A percentile compares a stretch with the other conserved stretches of the same genome.
Evolutionary conservation across 2,113 vertebrate genomes (phyloP).

Genomic region (Dipodomys ordii): DNA sequence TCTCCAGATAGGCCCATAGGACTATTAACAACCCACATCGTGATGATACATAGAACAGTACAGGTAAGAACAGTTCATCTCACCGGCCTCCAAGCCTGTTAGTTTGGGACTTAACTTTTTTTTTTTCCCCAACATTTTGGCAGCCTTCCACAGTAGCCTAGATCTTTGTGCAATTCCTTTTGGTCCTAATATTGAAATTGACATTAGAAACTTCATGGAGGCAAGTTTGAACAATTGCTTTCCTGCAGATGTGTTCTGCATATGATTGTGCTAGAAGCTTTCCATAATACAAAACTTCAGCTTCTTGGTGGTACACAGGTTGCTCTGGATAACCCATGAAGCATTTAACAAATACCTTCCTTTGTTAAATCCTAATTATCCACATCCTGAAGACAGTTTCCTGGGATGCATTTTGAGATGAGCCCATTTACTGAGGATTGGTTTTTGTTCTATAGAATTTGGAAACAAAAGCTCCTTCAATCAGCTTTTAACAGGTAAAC

Average conservation of each 20-base stretch:
- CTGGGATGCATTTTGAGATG: slow-evolving; percentile 21
- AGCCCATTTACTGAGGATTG: slow-evolving; percentile 59
- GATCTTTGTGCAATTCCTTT: background rate
- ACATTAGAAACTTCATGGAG: background rate
- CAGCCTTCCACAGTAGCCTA: background rate
- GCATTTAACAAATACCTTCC: slow-evolving; percentile 42
- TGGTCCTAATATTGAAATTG: background rate
- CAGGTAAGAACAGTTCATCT: background rate
- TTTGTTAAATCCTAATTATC: slow-evolving; percentile 47
- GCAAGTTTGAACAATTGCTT: background rate
- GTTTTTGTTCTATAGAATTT: slow-evolving; percentile 79
- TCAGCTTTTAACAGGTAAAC: slow-evolving; percentile 79
- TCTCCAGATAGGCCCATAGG: fast-evolving
- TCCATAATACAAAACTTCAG: background rate
- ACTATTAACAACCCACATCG: background rate
- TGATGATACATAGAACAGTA: background rate
- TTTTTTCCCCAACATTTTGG: background rate
- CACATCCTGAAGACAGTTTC: slow-evolving; percentile 52
- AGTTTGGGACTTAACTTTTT: background rate
- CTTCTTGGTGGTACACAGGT: background rate
- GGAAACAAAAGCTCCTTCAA: slow-evolving; percentile 86
- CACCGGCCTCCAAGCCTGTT: background rate
- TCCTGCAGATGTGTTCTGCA: background rate
- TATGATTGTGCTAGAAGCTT: background rate
- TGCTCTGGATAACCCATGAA: slow-evolving; percentile 3